Evolutionary conservation across 2,888 invertebrate genomes (phyloP).

Genomic region (Catocala fraxini): DNA sequence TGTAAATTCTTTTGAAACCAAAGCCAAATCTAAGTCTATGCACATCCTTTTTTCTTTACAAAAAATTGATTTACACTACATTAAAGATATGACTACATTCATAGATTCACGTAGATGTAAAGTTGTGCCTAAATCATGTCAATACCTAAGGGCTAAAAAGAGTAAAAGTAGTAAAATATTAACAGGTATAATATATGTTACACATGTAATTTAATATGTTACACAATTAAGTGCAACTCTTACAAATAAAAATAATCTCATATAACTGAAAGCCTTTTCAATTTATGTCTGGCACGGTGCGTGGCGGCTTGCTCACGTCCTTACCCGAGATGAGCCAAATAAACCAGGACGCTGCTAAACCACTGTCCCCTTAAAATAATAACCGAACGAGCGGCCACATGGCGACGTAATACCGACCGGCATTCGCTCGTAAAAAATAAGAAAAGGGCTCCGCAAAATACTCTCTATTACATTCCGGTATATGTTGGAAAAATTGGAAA

Average conservation of each 20-base stretch:
- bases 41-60: no score
- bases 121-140: no score
- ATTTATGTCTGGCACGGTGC: conserved; percentile 9
- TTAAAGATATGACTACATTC: no score
- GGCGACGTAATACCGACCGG: conserved; percentile 78
- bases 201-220: no score
- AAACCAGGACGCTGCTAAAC: conserved; percentile 62
- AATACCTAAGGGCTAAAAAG: no score
- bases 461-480: conserved; percentile 77
- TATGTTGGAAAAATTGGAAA: conserved; percentile 76
- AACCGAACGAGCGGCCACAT: conserved; percentile 78
- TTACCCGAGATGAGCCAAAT: conserved; percentile 58
- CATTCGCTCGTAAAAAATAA: conserved; percentile 80
- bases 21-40: no score
- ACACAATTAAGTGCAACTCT: no score
- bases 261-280: conserved; percentile 33
- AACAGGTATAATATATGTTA: no score
- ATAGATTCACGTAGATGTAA: no score
- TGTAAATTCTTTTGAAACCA: no score
- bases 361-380: conserved; percentile 74
- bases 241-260: conserved; percentile 38
- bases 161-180: no score
- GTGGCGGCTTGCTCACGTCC: conserved; percentile 41
- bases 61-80: no score
- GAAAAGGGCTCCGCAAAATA: conserved; percentile 80